Evolutionary conservation across 64 coral and sea anemone genomes (phyloP), one percentile per base, ranked within the genome.

Genomic region (Actinia tenebrosa): DNA sequence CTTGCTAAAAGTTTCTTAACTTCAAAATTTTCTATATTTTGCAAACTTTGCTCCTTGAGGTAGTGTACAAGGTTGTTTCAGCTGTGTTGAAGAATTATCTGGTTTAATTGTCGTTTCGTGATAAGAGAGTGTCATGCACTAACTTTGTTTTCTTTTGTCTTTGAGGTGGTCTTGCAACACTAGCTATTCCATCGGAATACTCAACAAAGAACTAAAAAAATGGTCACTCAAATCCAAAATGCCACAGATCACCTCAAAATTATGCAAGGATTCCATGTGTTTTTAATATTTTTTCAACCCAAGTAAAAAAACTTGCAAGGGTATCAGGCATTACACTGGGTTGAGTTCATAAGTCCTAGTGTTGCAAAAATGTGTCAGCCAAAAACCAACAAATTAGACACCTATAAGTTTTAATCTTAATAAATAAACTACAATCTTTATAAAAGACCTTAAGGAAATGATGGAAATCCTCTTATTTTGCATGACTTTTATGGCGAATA

Each of bases 91-190:
- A 75, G 69, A 75, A 75, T 75, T 27, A 14, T 30, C 9, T 75
- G 69, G n/a, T 75, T 75, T 75, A 37, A 37, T 37, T 69, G 69
- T 2, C 37, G 69, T 75, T 75, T 72, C 25, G 69, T 75, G 69
- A 75, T 75, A 75, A 75, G 69, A 75, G 25, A n/a, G 25, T 75
- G 69, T 75, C 69, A 75, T 75, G 37, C n/a, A 42, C 11, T 75
- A 75, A 75, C 26, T 75, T 69, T 75, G n/a, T 75, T 75, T 75
- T 75, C 69, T 75, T 75, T 26, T 75, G 69, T 75, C 69, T 75
- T 75, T 75, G 69, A 75, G 69, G 69, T 75, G 69, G 69, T 75
- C 69, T 43, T 75, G 27, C 25, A 42, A 42, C 27, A 75, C 10
- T 75, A 30, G 9, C 10, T 75, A 10, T 3, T 75, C 7, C 69